phyloP scores from a whole-genome alignment of 2,113 vertebrate genomes.

The Ursus arctos region DNA sequence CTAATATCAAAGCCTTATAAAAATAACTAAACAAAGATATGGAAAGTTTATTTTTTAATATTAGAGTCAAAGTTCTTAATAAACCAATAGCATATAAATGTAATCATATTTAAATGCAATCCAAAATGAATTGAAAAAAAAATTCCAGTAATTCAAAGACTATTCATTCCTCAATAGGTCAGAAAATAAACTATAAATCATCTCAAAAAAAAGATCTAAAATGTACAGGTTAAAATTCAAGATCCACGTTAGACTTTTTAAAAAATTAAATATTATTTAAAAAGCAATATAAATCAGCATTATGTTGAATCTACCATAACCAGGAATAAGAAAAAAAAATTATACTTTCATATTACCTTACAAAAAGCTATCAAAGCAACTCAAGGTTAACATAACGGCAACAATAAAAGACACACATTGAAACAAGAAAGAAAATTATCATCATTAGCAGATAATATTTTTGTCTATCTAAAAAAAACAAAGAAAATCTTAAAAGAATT shows the following conservation, averaged over 20 bases:
- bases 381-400: background rate
- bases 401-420: background rate
- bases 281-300: background rate
- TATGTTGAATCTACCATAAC: background rate
- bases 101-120: background rate
- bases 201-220: background rate
- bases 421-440: background rate
- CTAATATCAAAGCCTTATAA: background rate
- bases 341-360: background rate
- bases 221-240: background rate
- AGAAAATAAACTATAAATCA: background rate
- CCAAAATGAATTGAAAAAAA: background rate
- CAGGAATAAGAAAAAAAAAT: background rate
- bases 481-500: background rate
- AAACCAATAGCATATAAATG: background rate
- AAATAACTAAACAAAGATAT: background rate
- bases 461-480: background rate
- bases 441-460: background rate
- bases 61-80: background rate
- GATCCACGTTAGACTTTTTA: background rate
- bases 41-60: background rate
- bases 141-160: background rate
- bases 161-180: background rate
- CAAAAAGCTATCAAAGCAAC: background rate
- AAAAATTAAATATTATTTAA: background rate